A percentile compares a stretch with the other conserved stretches of the same genome.
Conservation (phyloP, 2,888 invertebrate genomes). For the Mythimna albipuncta region DNA sequence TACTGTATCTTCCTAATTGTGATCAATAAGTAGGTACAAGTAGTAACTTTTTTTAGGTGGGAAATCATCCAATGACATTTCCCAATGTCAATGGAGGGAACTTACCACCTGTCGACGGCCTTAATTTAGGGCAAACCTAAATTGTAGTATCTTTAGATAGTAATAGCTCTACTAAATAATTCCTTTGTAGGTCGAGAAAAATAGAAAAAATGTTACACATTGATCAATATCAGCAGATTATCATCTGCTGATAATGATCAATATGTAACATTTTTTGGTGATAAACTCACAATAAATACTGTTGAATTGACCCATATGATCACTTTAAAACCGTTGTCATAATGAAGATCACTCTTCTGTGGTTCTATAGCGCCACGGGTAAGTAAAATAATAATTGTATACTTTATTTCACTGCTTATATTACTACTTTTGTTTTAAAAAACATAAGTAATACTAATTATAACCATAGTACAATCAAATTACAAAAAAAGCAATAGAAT, state of each 20-base stretch:
- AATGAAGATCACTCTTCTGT: conserved; percentile 38
- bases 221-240: too few relatives aligned
- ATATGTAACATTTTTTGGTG: conserved; percentile 12
- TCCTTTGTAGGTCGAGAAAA: conserved; percentile 5
- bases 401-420: not conserved
- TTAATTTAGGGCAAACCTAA: too few relatives aligned
- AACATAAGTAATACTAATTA: not conserved
- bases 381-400: conserved; percentile 4
- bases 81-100: too few relatives aligned
- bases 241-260: conserved; percentile 22
- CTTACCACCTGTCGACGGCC: too few relatives aligned
- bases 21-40: not conserved
- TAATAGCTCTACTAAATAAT: not conserved
- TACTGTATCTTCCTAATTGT: not conserved
- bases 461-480: too few relatives aligned
- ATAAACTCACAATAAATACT: conserved; percentile 52
- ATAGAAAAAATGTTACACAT: not conserved
- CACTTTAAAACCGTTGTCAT: conserved; percentile 2
- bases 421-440: not conserved
- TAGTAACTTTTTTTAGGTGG: too few relatives aligned
- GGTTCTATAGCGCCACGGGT: conserved; percentile 35
- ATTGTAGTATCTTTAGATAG: not conserved
- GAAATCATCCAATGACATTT: too few relatives aligned
- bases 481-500: too few relatives aligned
- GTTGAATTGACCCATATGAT: not conserved